Percentiles rank a stretch among this genome's conserved stretches.
phyloP scores from a whole-genome alignment of 2,888 invertebrate genomes.

The Heliconius ismenius region DNA sequence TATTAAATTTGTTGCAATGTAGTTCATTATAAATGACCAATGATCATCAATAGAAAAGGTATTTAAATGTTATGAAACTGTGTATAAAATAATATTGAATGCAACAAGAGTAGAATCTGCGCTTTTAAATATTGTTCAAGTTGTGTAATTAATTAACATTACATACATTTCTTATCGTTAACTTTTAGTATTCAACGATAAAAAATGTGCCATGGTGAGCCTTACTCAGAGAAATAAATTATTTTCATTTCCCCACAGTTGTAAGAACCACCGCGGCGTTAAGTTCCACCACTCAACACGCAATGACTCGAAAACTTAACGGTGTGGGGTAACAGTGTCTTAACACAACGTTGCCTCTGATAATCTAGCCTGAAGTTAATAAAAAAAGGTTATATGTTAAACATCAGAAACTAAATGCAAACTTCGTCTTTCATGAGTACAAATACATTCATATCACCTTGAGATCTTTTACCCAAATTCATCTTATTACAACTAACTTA shows the following conservation, averaged over 20 bases:
- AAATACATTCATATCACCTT: constrained; percentile 12
- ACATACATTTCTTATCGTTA: neutral
- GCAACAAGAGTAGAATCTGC: neutral
- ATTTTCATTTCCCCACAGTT: neutral
- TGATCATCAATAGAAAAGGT: too few relatives aligned
- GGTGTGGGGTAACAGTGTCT: too few relatives aligned
- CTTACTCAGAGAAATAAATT: neutral
- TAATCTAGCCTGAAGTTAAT: neutral
- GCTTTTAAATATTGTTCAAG: neutral
- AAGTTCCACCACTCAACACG: neutral
- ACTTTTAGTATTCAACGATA: neutral
- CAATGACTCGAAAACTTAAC: neutral
- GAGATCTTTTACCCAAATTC: constrained; percentile 25
- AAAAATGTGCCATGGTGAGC: neutral
- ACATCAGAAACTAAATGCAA: constrained; percentile 13
- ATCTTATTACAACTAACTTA: constrained; percentile 18
- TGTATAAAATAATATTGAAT: too few relatives aligned
- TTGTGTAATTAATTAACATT: neutral
- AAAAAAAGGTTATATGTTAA: neutral
- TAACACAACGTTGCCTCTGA: too few relatives aligned
- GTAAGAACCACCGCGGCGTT: neutral
- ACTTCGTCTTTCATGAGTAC: neutral
- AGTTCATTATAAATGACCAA: neutral
- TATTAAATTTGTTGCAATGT: neutral
- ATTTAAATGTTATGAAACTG: too few relatives aligned